Percentiles rank a stretch among this genome's conserved stretches.
These are phyloP conservation scores for Byasa hedistus DNA, from an alignment of 2,888 invertebrate genomes.

Conservation along the genomic window DNA sequence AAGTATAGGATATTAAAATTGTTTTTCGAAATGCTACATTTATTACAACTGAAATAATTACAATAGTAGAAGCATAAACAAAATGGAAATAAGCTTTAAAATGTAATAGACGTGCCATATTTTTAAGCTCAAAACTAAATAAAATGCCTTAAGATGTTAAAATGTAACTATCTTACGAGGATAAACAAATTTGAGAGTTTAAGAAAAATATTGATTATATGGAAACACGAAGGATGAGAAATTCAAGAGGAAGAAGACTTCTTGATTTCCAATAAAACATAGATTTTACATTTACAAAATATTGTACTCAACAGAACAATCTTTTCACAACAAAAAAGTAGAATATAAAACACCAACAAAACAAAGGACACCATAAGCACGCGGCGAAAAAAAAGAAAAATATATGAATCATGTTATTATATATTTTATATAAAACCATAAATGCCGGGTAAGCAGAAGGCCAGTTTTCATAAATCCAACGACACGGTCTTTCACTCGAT, in stretches of 20 bases:
- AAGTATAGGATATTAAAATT: no score
- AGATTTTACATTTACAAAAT: background rate
- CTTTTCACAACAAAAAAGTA: constrained; percentile 31
- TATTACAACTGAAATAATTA: no score
- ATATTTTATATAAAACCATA: constrained; percentile 33
- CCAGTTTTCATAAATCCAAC: constrained; percentile 36
- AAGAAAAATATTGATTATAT: no score
- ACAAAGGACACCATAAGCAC: constrained; percentile 51
- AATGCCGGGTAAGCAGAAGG: constrained; percentile 42
- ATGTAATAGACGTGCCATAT: no score
- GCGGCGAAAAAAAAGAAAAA: constrained; percentile 38
- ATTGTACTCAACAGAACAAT: constrained; percentile 13
- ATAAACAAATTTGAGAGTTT: no score
- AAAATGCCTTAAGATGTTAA: no score
- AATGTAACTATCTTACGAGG: no score
- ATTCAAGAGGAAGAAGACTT: background rate
- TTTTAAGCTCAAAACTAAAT: no score
- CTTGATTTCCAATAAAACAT: background rate
- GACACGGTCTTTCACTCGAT: constrained; percentile 33
- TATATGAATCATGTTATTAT: constrained; percentile 31
- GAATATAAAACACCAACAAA: constrained; percentile 33
- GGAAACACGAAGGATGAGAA: background rate
- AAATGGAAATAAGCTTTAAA: no score
- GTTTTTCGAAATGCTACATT: no score
- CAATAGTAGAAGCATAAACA: no score